These are phyloP conservation scores for Leucosticte australis DNA, from an alignment of 2,113 vertebrate genomes.

Conservation along the genomic window DNA sequence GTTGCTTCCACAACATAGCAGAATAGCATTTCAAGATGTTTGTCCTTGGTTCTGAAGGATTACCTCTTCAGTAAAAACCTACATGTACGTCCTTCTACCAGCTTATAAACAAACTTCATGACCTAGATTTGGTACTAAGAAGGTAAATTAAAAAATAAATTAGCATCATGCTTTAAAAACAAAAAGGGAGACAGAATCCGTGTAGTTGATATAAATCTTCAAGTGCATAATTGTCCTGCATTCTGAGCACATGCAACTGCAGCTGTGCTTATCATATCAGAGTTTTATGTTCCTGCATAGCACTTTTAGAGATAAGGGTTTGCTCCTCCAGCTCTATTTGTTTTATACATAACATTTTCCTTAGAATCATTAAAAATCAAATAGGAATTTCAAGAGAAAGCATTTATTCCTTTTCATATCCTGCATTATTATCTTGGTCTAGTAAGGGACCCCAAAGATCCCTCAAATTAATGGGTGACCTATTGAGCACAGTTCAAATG, in stretches of 20 bases:
- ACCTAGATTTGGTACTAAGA: neutral
- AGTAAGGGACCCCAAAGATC: neutral
- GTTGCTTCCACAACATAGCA: neutral
- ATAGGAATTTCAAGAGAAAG: neutral
- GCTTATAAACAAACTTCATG: neutral
- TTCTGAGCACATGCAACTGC: constrained; percentile 40
- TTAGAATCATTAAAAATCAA: neutral
- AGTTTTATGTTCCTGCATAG: neutral
- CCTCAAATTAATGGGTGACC: neutral
- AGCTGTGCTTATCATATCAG: neutral
- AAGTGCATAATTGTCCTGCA: neutral
- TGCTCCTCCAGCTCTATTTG: neutral
- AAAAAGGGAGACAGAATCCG: neutral
- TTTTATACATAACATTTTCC: neutral
- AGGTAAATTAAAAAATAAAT: neutral
- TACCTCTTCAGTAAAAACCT: neutral
- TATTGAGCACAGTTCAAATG: neutral
- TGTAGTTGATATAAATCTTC: neutral
- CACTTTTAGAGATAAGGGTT: neutral
- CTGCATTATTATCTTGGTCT: neutral
- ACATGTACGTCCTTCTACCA: neutral
- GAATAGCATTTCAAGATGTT: neutral
- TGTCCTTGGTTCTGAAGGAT: neutral
- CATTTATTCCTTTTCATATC: neutral
- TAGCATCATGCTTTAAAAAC: neutral